These are phyloP conservation scores for Teinopalpus imperialis DNA, from an alignment of 2,888 invertebrate species.

Conservation along the genomic window DNA sequence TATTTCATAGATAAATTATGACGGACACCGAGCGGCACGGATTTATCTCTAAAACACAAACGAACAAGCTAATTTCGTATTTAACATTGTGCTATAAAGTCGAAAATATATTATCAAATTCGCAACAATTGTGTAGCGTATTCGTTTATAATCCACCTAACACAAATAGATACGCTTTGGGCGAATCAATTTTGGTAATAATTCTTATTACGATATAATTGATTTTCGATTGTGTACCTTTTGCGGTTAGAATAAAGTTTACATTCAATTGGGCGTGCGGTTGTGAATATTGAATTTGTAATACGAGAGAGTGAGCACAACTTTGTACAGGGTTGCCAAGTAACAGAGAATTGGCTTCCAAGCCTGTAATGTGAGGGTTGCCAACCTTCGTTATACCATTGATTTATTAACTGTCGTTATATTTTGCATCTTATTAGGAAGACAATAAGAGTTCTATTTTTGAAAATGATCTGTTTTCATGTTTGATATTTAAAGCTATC, in stretches of 20 bases:
- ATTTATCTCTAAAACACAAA: not conserved
- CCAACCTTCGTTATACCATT: not conserved
- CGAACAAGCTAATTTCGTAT: not conserved
- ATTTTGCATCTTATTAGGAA: not conserved
- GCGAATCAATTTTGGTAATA: conserved; percentile 40
- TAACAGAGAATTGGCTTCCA: conserved; percentile 44
- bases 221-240: conserved; percentile 24
- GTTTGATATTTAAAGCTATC: not conserved
- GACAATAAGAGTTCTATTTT: not conserved
- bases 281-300: conserved; percentile 37
- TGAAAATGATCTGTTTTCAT: not conserved
- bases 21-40: conserved; percentile 2
- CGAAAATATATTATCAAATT: not conserved
- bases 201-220: conserved; percentile 31
- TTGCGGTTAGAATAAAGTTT: conserved; percentile 23
- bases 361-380: conserved; percentile 7
- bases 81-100: not conserved
- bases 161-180: conserved; percentile 41
- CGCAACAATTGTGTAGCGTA: not conserved
- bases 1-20: conserved; percentile 23
- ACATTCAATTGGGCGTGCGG: conserved; percentile 20
- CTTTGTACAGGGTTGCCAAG: conserved; percentile 51
- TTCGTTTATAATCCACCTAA: conserved; percentile 37
- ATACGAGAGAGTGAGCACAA: conserved; percentile 37
- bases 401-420: not conserved